Base-by-base conservation (phyloP, 1,140 invertebrate genomes). In the Anastrepha obliqua region DNA sequence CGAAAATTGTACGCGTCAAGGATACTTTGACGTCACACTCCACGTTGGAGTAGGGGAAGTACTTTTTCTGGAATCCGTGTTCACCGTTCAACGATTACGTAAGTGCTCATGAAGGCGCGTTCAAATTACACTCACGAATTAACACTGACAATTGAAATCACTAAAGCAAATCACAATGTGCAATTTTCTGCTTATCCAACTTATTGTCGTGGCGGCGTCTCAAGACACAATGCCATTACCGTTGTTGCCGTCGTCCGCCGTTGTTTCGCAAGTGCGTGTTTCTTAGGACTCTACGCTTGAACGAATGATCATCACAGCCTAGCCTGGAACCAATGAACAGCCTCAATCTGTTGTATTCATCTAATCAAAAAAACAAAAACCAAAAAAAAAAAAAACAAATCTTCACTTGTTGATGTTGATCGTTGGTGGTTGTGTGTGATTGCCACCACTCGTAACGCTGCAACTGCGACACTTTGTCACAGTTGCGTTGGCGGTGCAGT, bases 231-330 rank as follows among this genome's bases (percentile, higher is more conserved):
- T 81, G 42, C 47, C 44, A 42, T 81, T 20, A 15, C 60, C n/a
- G 74, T 81, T 55, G 74, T 81, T 55, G 74, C 74, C 74, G 74
- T 44, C 74, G 44, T 81, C n/a, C 47, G 74, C 74, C 74, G 42
- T 13, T n/a, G 74, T 81, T 17, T 81, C 8, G 9, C 47, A 13
- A 81, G 74, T 81, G 74, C 74, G 88, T 89, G 88, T 87, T 87
- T 86, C 88, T 89, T 78, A 87, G 81, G 87, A 89, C 87, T 87
- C 86, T 39, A 87, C 88, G 51, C 59, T 85, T 70, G 13, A 86
- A 89, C 87, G 88, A 89, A 89, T 89, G 86, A 87, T 74, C 87
- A 89, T 89, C 89, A 88, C 88, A 91, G 90, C 89, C 89, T 90
- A 88, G 89, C 89, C 89, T 81, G 74, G 47, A 81, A n/a, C 2